Conservation (phyloP, 2,113 vertebrate species). For the Pelvicachromis taeniatus region DNA sequence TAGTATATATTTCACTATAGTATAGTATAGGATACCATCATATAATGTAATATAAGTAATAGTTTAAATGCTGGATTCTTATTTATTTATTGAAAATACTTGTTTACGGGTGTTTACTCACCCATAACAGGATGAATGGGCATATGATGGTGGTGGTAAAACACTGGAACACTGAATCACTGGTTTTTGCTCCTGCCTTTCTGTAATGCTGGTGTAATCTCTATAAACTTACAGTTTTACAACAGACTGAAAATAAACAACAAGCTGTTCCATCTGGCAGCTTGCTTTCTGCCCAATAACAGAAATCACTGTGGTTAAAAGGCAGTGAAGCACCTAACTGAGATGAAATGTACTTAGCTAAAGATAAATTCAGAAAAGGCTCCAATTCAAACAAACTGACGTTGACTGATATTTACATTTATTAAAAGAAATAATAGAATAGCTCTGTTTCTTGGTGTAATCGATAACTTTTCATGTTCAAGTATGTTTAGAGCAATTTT, state of each 20-base stretch:
- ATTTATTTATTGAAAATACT: constrained; percentile 4
- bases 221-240: background rate
- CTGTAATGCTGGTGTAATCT: background rate
- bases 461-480: background rate
- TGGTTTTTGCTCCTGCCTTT: background rate
- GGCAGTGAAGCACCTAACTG: background rate
- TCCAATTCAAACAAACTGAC: background rate
- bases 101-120: no score
- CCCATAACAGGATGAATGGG: background rate
- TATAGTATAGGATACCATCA: background rate
- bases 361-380: background rate
- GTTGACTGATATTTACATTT: background rate
- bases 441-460: background rate
- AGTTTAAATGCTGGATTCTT: background rate
- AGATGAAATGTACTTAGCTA: background rate
- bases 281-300: constrained; percentile 11
- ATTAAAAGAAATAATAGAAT: no score
- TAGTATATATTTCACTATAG: background rate
- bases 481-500: background rate
- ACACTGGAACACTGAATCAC: background rate
- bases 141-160: background rate
- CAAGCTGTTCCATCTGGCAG: constrained; percentile 1
- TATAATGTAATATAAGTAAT: background rate
- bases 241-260: background rate
- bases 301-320: constrained; percentile 29